phyloP scores from a whole-genome alignment of 1,140 invertebrate species.

The Penaeus vannamei region DNA sequence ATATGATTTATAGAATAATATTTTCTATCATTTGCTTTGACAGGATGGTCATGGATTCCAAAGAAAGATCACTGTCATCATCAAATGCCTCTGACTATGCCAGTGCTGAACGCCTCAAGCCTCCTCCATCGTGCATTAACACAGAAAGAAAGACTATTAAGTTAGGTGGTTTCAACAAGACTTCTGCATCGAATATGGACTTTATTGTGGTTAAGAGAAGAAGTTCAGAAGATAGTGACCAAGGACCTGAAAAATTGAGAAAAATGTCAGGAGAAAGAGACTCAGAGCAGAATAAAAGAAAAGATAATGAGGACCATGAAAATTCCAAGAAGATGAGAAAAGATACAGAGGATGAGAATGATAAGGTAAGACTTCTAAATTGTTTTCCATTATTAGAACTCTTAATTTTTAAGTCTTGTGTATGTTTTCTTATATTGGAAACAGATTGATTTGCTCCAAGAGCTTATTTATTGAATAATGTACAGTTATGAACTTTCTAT shows the following conservation, averaged over 20 bases:
- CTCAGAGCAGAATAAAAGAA: no score
- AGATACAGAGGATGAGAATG: no score
- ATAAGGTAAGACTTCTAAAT: no score
- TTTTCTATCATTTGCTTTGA: not conserved
- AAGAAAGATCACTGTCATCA: constrained; percentile 6
- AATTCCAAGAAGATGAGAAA: no score
- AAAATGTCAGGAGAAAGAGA: constrained; percentile 34
- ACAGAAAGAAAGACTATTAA: constrained; percentile 28
- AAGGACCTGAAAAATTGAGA: not conserved
- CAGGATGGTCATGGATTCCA: constrained; percentile 42
- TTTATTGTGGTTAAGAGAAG: constrained; percentile 38
- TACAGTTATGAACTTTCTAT: no score
- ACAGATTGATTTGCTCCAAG: no score
- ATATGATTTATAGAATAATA: no score
- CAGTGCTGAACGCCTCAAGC: constrained; percentile 33
- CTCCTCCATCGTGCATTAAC: constrained; percentile 45
- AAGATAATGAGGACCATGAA: no score
- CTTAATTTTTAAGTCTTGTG: no score
- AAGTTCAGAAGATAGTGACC: constrained; percentile 19
- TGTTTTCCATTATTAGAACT: no score
- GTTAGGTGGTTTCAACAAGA: not conserved
- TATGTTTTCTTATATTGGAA: no score
- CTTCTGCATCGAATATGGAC: constrained; percentile 10
- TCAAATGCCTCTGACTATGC: constrained; percentile 1
- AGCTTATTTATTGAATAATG: no score